Conservation (phyloP, 2,113 vertebrate genomes). For the Bos taurus region DNA sequence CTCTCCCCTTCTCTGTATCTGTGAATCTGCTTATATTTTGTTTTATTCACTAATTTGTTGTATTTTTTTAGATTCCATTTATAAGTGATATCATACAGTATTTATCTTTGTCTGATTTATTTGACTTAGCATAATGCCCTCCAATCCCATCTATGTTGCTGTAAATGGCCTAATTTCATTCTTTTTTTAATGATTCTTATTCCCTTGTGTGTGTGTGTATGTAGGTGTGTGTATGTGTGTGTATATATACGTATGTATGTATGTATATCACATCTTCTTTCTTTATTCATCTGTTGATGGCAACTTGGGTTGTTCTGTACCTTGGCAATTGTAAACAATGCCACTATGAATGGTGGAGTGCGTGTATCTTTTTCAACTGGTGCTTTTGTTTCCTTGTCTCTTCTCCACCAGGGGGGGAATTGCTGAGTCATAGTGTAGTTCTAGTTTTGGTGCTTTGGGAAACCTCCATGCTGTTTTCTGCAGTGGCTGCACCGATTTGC, state of each 20-base stretch:
- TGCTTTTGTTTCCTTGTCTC: neutral
- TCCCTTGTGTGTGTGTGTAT: neutral
- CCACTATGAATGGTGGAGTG: accelerated
- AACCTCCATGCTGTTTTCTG: neutral
- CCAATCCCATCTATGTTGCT: neutral
- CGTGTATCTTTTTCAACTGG: neutral
- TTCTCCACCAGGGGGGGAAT: neutral
- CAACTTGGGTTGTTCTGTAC: neutral
- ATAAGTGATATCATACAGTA: neutral
- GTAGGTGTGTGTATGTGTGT: neutral
- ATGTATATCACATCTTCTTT: neutral
- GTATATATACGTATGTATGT: accelerated
- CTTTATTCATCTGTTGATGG: neutral
- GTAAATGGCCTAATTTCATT: neutral
- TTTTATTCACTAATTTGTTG: neutral
- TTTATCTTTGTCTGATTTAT: neutral
- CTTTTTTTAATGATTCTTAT: neutral
- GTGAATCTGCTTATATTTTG: neutral
- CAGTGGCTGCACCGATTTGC: neutral
- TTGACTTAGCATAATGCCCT: neutral
- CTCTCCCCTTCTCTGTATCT: neutral
- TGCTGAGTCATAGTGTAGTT: neutral
- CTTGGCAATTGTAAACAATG: neutral
- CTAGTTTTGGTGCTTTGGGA: neutral
- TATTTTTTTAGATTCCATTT: neutral